These are phyloP conservation scores for Hirundichthys speculiger DNA, from an alignment of 2,113 vertebrate genomes.

Conservation along the genomic window DNA sequence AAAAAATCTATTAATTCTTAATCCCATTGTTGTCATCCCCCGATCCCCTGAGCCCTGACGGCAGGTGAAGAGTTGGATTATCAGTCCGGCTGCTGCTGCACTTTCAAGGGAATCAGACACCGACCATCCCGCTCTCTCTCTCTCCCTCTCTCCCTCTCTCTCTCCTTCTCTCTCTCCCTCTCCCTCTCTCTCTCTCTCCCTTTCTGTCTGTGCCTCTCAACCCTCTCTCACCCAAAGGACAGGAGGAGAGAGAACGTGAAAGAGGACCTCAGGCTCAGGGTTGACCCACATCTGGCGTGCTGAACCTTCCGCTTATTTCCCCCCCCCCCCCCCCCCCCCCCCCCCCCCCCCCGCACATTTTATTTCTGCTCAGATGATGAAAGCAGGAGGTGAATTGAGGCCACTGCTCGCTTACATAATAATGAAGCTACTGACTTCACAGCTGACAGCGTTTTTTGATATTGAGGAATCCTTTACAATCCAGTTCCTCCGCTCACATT, in stretches of 20 bases:
- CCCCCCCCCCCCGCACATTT: not conserved
- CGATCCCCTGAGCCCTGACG: conserved; percentile 47
- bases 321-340: too few relatives aligned
- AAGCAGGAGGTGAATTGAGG: conserved; percentile 39
- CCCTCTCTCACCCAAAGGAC: conserved; percentile 2
- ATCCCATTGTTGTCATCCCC: conserved; percentile 72
- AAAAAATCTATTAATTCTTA: conserved; percentile 64
- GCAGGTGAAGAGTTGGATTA: conserved; percentile 69
- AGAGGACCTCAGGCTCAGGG: conserved; percentile 20
- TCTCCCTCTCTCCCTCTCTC: too few relatives aligned
- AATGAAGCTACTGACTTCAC: not conserved
- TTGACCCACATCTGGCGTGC: conserved; percentile 59
- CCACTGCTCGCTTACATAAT: conserved; percentile 1
- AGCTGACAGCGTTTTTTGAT: not conserved
- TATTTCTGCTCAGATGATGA: conserved; percentile 23
- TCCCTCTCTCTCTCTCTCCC: conserved; percentile 7
- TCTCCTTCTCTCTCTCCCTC: not conserved
- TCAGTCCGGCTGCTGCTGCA: conserved; percentile 51
- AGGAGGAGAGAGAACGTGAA: not conserved
- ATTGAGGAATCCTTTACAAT: not conserved
- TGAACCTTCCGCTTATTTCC: too few relatives aligned
- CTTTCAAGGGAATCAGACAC: conserved; percentile 59
- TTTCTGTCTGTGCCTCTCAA: not conserved
- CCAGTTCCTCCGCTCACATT: not conserved
- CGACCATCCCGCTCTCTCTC: not conserved